phyloP scores from a whole-genome alignment of 2,113 vertebrate genomes.

The Hippocampus comes region DNA sequence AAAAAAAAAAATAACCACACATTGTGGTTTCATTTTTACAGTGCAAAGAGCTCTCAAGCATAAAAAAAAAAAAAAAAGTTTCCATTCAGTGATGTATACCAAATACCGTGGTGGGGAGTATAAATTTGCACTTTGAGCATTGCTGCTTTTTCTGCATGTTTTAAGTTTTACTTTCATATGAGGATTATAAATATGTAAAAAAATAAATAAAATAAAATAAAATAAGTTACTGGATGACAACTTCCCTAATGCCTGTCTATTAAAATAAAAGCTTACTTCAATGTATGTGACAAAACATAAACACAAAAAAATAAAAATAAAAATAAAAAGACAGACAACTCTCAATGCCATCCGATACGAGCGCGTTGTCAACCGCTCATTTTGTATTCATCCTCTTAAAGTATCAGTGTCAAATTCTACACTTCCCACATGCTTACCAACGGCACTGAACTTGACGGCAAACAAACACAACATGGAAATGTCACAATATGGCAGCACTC shows the following conservation, averaged over 20 bases:
- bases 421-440: conserved; percentile 15
- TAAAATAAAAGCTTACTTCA: background rate
- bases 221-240: background rate
- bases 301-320: background rate
- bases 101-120: background rate
- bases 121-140: background rate
- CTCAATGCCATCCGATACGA: conserved; percentile 4
- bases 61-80: too few relatives aligned
- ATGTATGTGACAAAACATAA: conserved; percentile 3
- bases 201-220: background rate
- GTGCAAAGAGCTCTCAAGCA: too few relatives aligned
- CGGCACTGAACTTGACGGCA: conserved; percentile 15
- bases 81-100: background rate
- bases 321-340: background rate
- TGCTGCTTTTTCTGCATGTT: background rate
- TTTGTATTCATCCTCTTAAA: conserved; percentile 17
- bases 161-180: background rate
- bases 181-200: background rate
- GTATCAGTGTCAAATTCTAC: conserved; percentile 14
- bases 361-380: conserved; percentile 3
- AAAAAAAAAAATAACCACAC: too few relatives aligned
- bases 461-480: conserved; percentile 4
- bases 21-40: too few relatives aligned
- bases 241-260: background rate
- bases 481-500: conserved; percentile 7